phyloP scores from a whole-genome alignment of 2,113 vertebrate species.

The Ploceus nigricollis region DNA sequence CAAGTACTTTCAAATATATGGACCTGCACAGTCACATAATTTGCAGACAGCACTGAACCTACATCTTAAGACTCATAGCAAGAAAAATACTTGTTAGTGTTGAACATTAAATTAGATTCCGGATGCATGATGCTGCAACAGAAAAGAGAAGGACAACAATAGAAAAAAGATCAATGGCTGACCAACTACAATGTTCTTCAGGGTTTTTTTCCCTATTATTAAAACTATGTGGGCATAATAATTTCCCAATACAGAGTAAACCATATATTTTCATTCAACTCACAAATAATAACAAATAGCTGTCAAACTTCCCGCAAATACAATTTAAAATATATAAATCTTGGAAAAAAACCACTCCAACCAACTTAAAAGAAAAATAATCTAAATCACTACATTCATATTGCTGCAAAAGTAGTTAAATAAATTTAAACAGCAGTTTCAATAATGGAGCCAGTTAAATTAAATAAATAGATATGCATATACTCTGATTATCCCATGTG shows the following conservation, averaged over 20 bases:
- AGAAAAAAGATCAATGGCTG: not conserved
- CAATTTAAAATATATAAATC: not conserved
- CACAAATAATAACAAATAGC: not conserved
- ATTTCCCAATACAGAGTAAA: not conserved
- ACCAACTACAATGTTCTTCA: not conserved
- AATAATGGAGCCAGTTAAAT: not conserved
- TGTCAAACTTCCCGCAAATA: not conserved
- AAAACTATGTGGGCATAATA: not conserved
- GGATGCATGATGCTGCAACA: not conserved
- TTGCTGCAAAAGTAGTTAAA: not conserved
- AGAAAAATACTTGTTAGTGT: not conserved
- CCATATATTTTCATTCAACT: not conserved
- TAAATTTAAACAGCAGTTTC: not conserved
- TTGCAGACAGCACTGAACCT: not conserved
- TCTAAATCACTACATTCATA: not conserved
- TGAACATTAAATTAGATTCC: not conserved
- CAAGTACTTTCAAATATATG: not conserved
- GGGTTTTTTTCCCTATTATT: not conserved
- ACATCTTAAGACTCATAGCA: not conserved
- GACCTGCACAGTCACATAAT: not conserved
- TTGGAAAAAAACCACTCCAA: accelerated
- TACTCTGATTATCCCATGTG: not conserved
- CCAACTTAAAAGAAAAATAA: not conserved
- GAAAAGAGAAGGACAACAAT: not conserved
- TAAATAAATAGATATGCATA: not conserved